Percentiles rank a stretch among this genome's conserved stretches.
Evolutionary conservation across 2,113 vertebrate genomes (phyloP).

Genomic region (Chamaea fasciata): DNA sequence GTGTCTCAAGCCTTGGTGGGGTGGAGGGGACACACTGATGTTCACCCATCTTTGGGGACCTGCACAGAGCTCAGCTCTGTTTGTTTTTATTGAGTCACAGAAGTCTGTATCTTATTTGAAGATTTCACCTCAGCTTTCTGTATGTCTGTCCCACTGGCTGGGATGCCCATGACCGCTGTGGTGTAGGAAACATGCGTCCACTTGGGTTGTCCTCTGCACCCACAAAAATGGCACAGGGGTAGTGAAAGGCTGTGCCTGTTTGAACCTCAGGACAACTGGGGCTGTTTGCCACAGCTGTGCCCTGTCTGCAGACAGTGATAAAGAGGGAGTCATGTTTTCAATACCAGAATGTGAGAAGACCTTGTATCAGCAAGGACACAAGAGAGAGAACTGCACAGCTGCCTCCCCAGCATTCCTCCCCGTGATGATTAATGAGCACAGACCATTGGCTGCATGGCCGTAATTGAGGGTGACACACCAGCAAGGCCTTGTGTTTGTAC

Average conservation of each 20-base stretch:
- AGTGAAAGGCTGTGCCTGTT: background rate
- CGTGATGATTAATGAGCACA: slow-evolving; percentile 42
- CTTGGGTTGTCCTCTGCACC: background rate
- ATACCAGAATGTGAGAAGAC: slow-evolving; percentile 35
- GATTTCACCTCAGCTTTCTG: background rate
- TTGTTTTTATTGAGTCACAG: background rate
- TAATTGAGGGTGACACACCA: background rate
- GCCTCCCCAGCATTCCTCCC: slow-evolving; percentile 63
- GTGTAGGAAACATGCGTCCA: background rate
- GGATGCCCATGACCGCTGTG: background rate
- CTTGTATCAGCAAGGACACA: slow-evolving; percentile 45
- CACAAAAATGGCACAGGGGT: background rate
- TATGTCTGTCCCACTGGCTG: too few relatives aligned
- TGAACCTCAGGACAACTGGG: background rate
- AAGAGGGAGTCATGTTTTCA: slow-evolving; percentile 37
- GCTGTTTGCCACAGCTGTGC: slow-evolving; percentile 54
- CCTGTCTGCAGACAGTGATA: slow-evolving; percentile 54
- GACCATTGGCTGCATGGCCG: background rate
- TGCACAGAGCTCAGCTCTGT: background rate
- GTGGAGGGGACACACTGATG: background rate
- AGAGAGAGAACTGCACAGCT: slow-evolving; percentile 10
- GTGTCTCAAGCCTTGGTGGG: background rate
- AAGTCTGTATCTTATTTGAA: background rate
- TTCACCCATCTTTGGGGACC: background rate
- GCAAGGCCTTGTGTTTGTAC: background rate